These are phyloP conservation scores for Linnaemya tessellans DNA, from an alignment of 2,888 invertebrate species.

Conservation along the genomic window DNA sequence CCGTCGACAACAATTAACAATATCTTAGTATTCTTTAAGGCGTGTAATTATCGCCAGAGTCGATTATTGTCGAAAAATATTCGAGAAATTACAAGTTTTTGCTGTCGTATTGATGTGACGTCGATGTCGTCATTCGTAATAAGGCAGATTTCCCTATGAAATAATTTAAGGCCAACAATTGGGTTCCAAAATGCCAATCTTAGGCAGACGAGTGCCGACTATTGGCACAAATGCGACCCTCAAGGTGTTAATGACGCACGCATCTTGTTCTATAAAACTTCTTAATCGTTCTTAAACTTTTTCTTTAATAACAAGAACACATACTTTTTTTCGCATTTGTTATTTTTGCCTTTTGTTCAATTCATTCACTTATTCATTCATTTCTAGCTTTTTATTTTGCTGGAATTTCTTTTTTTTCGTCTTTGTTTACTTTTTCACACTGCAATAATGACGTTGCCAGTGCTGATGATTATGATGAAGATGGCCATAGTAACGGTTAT, in stretches of 20 bases:
- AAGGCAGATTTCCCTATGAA: no score
- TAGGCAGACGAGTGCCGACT: no score
- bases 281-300: slow-evolving; percentile 4
- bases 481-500: slow-evolving; percentile 24
- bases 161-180: no score
- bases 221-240: neutral
- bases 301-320: neutral
- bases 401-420: neutral
- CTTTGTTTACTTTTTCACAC: slow-evolving; percentile 70
- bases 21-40: no score
- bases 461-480: slow-evolving; percentile 31
- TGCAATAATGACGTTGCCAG: slow-evolving; percentile 48
- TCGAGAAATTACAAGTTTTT: no score
- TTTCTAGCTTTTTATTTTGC: slow-evolving; percentile 58
- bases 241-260: slow-evolving; percentile 36
- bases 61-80: no score
- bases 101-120: no score
- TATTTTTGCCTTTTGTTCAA: slow-evolving; percentile 48
- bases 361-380: slow-evolving; percentile 42
- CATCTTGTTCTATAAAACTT: neutral
- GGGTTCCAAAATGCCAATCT: no score
- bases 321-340: slow-evolving; percentile 23
- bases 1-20: no score
- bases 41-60: no score
- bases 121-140: no score